Evolutionary conservation across 2,113 vertebrate genomes (phyloP).

Genomic region (Microcebus jonahi): DNA sequence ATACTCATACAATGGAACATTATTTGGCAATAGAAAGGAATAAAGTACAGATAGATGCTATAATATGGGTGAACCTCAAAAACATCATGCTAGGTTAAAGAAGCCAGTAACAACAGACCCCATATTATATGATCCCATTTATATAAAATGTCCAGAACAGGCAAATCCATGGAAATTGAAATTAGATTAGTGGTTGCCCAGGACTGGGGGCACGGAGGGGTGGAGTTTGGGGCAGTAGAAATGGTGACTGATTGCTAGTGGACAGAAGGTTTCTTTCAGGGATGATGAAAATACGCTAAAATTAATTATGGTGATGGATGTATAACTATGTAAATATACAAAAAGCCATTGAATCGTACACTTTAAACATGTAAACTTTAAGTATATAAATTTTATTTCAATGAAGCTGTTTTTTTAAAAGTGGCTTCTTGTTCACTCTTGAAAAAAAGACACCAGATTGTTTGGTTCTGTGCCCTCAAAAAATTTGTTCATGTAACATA

Average conservation of each 20-base stretch:
- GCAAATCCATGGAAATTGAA: background rate
- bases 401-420: background rate
- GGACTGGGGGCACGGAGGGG: background rate
- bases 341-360: background rate
- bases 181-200: background rate
- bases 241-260: background rate
- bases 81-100: background rate
- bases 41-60: background rate
- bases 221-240: background rate
- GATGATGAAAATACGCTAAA: constrained; percentile 38
- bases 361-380: background rate
- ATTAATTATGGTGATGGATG: background rate
- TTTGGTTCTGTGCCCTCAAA: constrained; percentile 28
- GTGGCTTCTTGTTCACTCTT: background rate
- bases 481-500: background rate
- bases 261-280: background rate
- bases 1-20: background rate
- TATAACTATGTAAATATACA: background rate
- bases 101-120: background rate
- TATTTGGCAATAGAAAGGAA: background rate
- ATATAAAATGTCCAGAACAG: background rate
- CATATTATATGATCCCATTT: background rate
- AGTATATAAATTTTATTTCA: background rate
- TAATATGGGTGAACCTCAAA: background rate
- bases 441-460: constrained; percentile 11